Conservation (phyloP, 2,888 invertebrate genomes). For the Crocallis elinguaria region DNA sequence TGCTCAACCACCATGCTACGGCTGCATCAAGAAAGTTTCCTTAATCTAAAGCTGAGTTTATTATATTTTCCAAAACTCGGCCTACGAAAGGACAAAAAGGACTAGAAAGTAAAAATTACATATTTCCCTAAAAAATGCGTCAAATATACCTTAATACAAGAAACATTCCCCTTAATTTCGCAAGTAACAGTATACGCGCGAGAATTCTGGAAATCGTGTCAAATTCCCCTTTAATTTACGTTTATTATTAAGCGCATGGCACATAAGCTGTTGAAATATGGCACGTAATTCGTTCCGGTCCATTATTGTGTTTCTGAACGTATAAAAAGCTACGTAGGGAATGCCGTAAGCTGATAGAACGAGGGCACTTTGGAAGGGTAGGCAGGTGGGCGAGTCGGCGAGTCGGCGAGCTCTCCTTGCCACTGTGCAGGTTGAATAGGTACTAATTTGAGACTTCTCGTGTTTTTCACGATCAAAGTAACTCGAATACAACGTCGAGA, state of each 20-base stretch:
- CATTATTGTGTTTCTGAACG: conserved; percentile 29
- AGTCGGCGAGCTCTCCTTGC: too few relatives aligned
- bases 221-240: conserved; percentile 29
- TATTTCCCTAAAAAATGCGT: too few relatives aligned
- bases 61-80: too few relatives aligned
- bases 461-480: too few relatives aligned
- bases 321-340: conserved; percentile 19
- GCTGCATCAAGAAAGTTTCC: too few relatives aligned
- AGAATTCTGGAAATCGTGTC: conserved; percentile 24
- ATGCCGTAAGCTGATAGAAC: background rate
- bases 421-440: too few relatives aligned
- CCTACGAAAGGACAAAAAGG: too few relatives aligned
- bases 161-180: conserved; percentile 18
- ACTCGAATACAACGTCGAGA: too few relatives aligned
- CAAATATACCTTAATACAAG: conserved; percentile 6
- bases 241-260: conserved; percentile 25
- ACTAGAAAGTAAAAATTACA: too few relatives aligned
- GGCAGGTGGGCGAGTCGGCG: background rate
- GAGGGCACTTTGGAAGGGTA: background rate
- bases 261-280: conserved; percentile 34
- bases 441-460: too few relatives aligned
- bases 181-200: conserved; percentile 6
- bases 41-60: too few relatives aligned
- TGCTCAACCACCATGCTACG: too few relatives aligned
- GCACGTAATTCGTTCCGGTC: conserved; percentile 28